phyloP scores from a whole-genome alignment of 2,113 vertebrate species.

The Crotalus horridus region DNA sequence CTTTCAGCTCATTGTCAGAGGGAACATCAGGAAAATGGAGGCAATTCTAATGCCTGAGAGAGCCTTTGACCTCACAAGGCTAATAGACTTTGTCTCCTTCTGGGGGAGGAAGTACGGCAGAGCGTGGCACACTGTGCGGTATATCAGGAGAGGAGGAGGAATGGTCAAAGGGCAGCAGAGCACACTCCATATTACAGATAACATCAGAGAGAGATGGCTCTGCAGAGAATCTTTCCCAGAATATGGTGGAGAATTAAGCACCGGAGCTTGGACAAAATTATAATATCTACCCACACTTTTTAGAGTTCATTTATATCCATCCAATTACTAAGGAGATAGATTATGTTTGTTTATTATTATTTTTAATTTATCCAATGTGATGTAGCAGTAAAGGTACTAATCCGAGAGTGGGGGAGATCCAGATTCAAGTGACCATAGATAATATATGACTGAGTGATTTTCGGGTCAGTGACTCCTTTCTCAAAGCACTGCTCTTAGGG shows the following conservation, averaged over 20 bases:
- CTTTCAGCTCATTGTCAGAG: background rate
- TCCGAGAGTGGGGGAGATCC: background rate
- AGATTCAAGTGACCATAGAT: background rate
- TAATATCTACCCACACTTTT: background rate
- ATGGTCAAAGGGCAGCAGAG: background rate
- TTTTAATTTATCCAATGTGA: background rate
- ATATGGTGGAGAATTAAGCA: background rate
- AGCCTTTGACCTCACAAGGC: background rate
- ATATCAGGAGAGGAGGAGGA: background rate
- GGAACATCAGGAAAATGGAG: background rate
- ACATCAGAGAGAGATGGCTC: background rate
- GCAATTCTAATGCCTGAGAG: background rate
- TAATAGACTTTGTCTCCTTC: constrained; percentile 1
- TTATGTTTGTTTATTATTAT: background rate
- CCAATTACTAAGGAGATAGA: background rate
- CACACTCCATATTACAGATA: background rate
- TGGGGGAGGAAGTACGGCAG: background rate
- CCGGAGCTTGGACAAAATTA: background rate
- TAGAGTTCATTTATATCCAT: background rate
- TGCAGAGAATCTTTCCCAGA: background rate
- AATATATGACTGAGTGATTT: background rate
- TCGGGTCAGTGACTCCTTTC: background rate
- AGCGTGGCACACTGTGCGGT: background rate
- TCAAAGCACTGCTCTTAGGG: background rate
- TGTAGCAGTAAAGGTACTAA: background rate